Evolutionary conservation across 2,888 invertebrate species (phyloP), one percentile per base, ranked within the genome.

Genomic region (Netelia inedita): DNA sequence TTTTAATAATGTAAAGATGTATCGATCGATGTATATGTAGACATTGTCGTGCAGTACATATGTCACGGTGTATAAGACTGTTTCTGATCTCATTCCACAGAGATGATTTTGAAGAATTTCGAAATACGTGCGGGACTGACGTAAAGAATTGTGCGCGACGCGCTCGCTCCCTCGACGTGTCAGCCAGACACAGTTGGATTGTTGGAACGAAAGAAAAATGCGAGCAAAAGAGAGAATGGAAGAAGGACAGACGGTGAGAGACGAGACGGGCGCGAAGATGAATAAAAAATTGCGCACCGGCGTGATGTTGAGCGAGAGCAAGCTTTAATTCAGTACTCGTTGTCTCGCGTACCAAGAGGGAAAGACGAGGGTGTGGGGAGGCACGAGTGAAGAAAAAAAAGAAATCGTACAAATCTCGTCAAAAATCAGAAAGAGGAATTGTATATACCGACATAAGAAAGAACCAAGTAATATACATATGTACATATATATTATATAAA

Each of bases 361-460:
- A 69, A 72, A 69, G 53, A 61, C 76, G 65, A 57, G 78, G 78
- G 61, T 55, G 53, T 35, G 35, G 35, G 65, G 76, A 79, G 61
- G 41, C 75, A 41, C 50, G 66, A 83, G 82, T 21, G 14, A 61
- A 69, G 35, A 74, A 63, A 79, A 69, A 74, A 73, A 83, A 79
- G 74, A 69, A 14, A 14, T 14, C 61, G 73, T 57, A 69, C 50
- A 69, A 79, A 83, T 79, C 83, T 83, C 83, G 83, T 83, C 79
- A 83, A 79, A 83, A 83, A 79, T 83, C 83, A 78, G 68, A 55
- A 41, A 21, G 23, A 28, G 43, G 53, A 41, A 41, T 61, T 9
- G 53, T 11, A 57, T 55, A 55, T 16, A 19, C 1, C 35, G 35
- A 35, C 6, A 35, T 35, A 35, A 35, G 50, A n/a, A 23, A 19